Base-by-base conservation (phyloP, 2,797 vertebrate species). In the Morus bassanus region DNA sequence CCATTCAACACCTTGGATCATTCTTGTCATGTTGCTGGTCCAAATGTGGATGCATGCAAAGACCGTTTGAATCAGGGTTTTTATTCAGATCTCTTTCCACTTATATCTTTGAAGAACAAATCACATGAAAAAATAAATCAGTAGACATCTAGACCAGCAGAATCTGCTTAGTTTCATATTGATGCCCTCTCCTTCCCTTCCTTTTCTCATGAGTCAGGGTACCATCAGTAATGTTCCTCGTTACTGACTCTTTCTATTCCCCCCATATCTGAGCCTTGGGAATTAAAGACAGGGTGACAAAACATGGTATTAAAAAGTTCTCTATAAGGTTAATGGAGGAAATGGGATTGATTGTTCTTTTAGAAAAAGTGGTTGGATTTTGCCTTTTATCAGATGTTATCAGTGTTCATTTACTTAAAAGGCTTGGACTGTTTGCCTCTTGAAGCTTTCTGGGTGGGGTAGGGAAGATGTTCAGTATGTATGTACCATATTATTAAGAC, bases 381-480 rank as follows among this genome's bases (percentile, higher is more conserved):
- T 95, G 39, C 54, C 27, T 75, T 79, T 81, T 84, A 72, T 84
- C 43, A 59, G 59, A 72, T 41, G 35, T 60, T 48, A 61, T 73
- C 59, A 1, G 1, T 35, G 9, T 45, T 76, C 24, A 23, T 88
- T 91, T 91, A 30, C 50, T 88, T 88, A 45, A 94, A 84, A 88
- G 7, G 0, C 46, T 88, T 41, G 41, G 35, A 22, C 22, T 73
- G 0, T 80, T 92, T 92, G 88, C 73, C 69, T 60, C 50, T 33
- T 39, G 69, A 76, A 88, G 35, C 57, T 78, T 83, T 45, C 43
- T 37, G 88, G 84, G 72, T 75, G 78, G 78, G 53, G 54, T 24
- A 43, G 76, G 41, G 88, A 90, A 94, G 95, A 95, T 91, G 74
- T 92, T 96, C 93, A 82, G 37, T 50, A n/a, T 84, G 67, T 72